Evolutionary conservation across 2,888 invertebrate genomes (phyloP).

Genomic region (Endomychus coccineus): DNA sequence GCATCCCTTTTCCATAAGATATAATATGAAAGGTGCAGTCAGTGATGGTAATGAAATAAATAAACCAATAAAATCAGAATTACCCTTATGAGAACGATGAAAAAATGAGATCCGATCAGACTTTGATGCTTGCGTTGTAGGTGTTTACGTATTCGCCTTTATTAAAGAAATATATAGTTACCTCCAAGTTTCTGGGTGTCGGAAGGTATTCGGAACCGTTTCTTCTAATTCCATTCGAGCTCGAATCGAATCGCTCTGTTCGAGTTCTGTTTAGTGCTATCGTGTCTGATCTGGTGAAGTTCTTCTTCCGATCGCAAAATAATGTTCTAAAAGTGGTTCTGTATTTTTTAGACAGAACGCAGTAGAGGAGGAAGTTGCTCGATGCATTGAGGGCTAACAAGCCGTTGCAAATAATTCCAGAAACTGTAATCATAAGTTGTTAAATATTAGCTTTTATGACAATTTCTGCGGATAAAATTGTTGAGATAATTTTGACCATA

Average conservation of each 20-base stretch:
- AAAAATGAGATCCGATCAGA: too few relatives aligned
- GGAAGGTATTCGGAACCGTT: conserved; percentile 34
- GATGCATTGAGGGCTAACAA: conserved; percentile 65
- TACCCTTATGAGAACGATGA: too few relatives aligned
- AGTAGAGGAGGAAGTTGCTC: conserved; percentile 70
- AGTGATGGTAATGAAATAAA: too few relatives aligned
- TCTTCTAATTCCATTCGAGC: conserved; percentile 32
- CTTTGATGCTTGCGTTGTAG: conserved; percentile 30
- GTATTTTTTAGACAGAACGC: conserved; percentile 68
- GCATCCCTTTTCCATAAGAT: too few relatives aligned
- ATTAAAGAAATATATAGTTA: conserved; percentile 43
- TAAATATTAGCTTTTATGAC: too few relatives aligned
- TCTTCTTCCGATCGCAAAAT: conserved; percentile 33
- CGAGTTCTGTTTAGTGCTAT: conserved; percentile 24
- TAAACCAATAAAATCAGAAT: too few relatives aligned
- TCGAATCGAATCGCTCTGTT: conserved; percentile 27
- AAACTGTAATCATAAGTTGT: conserved; percentile 43
- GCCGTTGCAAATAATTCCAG: conserved; percentile 68
- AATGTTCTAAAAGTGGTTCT: conserved; percentile 49
- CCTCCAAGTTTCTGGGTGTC: conserved; percentile 43
- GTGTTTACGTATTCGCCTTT: conserved; percentile 39
- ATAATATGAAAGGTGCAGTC: too few relatives aligned
- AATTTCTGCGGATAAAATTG: too few relatives aligned
- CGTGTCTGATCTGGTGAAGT: conserved; percentile 34
- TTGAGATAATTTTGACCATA: too few relatives aligned